These are phyloP conservation scores for Aricia agestis DNA, from an alignment of 1,140 invertebrate genomes.

Conservation along the genomic window DNA sequence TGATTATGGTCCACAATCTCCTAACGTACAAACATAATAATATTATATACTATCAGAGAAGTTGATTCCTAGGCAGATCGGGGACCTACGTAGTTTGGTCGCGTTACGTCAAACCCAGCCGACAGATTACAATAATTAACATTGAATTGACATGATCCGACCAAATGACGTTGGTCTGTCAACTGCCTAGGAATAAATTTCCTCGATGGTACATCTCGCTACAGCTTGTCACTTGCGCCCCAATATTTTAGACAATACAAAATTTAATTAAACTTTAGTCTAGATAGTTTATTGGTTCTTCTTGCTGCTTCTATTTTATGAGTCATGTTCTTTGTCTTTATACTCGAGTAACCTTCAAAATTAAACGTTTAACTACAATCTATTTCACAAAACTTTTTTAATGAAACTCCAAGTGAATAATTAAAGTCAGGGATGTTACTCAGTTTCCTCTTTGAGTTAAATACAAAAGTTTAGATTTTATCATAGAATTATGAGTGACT, in stretches of 20 bases:
- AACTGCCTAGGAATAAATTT: too few species aligned
- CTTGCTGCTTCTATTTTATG: slow-evolving; percentile 44
- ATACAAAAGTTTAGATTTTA: not conserved
- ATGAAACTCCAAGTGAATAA: not conserved
- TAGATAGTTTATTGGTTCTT: slow-evolving; percentile 51
- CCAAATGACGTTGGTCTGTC: too few species aligned
- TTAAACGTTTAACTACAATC: slow-evolving; percentile 17
- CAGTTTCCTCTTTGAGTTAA: not conserved
- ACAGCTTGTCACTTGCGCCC: slow-evolving; percentile 24
- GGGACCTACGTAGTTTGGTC: too few species aligned
- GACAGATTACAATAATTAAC: too few species aligned
- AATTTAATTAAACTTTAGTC: slow-evolving; percentile 55
- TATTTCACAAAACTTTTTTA: slow-evolving; percentile 18
- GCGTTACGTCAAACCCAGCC: too few species aligned
- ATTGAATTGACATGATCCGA: too few species aligned
- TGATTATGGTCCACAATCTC: too few species aligned
- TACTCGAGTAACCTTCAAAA: slow-evolving; percentile 22
- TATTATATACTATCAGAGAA: too few species aligned
- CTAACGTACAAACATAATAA: too few species aligned
- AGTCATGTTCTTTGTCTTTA: slow-evolving; percentile 36
- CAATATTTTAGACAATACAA: slow-evolving; percentile 48
- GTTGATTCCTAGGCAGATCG: too few species aligned
- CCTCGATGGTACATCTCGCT: not conserved
- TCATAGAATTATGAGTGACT: not conserved
- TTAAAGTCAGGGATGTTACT: not conserved